These are phyloP conservation scores for Paramuricea clavata DNA, from an alignment of 92 coral and sea anemone species.

Conservation along the genomic window DNA sequence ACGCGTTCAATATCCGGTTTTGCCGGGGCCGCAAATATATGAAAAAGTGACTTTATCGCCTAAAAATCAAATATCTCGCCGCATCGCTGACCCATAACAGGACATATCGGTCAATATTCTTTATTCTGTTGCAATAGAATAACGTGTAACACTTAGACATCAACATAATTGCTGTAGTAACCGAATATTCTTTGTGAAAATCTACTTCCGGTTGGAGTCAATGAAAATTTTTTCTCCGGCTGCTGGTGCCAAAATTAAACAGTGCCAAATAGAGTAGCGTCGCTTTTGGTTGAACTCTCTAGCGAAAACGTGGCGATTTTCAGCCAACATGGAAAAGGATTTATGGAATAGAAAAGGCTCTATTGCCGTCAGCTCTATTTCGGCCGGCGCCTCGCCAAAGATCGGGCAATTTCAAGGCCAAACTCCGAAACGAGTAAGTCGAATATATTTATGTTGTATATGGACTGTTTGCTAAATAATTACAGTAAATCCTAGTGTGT, in stretches of 20 bases:
- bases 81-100: background rate
- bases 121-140: background rate
- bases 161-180: background rate
- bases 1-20: background rate
- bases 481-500: background rate
- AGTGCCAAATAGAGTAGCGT: slow-evolving; percentile 8
- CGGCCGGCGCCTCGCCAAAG: slow-evolving; percentile 71
- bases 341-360: slow-evolving; percentile 98
- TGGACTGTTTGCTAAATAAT: slow-evolving; percentile 5
- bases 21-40: slow-evolving; percentile 3
- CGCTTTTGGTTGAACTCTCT: slow-evolving; percentile 22
- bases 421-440: slow-evolving; percentile 52
- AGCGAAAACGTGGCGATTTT: slow-evolving; percentile 48
- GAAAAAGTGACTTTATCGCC: background rate
- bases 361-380: slow-evolving; percentile 85
- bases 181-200: background rate
- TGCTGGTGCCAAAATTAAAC: slow-evolving; percentile 18
- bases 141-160: background rate
- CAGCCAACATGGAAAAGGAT: slow-evolving; percentile 79
- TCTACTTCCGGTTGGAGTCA: background rate
- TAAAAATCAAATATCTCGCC: background rate
- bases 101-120: background rate
- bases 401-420: slow-evolving; percentile 36
- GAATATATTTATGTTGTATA: background rate
- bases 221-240: slow-evolving; percentile 1